Base-by-base conservation (phyloP, 2,888 invertebrate genomes). In the Caenorhabditis drosophilae region DNA sequence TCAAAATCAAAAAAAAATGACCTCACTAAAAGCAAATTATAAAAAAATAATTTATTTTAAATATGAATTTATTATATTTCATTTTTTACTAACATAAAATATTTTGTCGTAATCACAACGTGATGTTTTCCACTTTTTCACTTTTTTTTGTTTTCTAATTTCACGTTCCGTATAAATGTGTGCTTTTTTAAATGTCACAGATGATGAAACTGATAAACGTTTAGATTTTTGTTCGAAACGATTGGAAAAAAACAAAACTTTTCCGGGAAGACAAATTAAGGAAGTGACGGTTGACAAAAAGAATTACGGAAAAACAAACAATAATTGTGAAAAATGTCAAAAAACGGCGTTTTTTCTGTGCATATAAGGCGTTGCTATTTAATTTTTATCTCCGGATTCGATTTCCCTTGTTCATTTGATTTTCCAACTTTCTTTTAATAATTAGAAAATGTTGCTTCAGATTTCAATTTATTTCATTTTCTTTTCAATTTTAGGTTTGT, bases 101-200 rank as follows among this genome's bases (percentile, higher is more conserved):
- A n/a, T n/a, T n/a, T n/a, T n/a, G n/a, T n/a, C 49, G 64, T 66
- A 66, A 66, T 66, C 64, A 66, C 64, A 52, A 66, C 64, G 64
- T 66, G 64, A 66, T 64, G 58, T 54, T 64, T 55, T 7, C 40
- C n/a, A n/a, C n/a, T 49, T 53, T 52, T 46, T 25, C 41, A 40
- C 4, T 25, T 11, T 18, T 45, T 3, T 22, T 44, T 6, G 22
- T 20, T 46, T 26, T 42, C 27, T 6, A 41, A 41, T 46, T 26
- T 42, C 27, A 16, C 35, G 50, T 41, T 51, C 12, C 12, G 6
- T 31, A 12, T 26, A 16, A 34, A 54, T 45, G 26, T 42, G 16
- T 20, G 3, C 6, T 11, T 42, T 45, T n/a, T 25, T 25, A 46
- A 55, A 55, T 50, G 55, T 61, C 55, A 55, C 61, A 61, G 41